Base-by-base conservation (phyloP, 2,797 vertebrate genomes). In the Pogoniulus pusillus region DNA sequence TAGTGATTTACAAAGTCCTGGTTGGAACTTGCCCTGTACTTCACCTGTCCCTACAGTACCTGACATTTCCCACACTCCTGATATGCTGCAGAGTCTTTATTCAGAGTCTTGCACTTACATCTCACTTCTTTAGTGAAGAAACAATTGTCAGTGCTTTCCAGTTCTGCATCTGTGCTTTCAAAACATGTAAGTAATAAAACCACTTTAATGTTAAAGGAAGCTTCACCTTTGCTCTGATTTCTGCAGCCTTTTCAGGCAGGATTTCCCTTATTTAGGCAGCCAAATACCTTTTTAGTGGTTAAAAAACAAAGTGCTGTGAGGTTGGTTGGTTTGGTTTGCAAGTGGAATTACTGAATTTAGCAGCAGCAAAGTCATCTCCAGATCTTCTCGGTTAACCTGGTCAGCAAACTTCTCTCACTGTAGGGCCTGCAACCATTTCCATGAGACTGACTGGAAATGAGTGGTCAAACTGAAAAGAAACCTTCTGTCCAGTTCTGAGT, bases 171-270 rank as follows among this genome's bases (percentile, higher is more conserved):
- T 64, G 4, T n/a, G 71, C 55, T 91, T 87, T 86, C 89, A 86
- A 84, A 95, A 91, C 3, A 88, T 0, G 1, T 37, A 64, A 30
- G 65, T 1, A 8, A n/a, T 39, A 81, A 84, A 86, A 87, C 32
- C 45, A 79, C 18, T 78, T 66, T 1, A 5, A 47, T 49, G 37
- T 65, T 77, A 69, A 74, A 90, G 89, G 87, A 94, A 93, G 81
- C 75, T 86, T 80, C 75, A 85, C 55, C 72, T 91, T 82, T 89
- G 83, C 75, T 65, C 88, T 60, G 66, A 55, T 88, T 93, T 92
- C 83, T 91, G 81, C 78, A 82, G 90, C 55, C 72, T 90, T 80
- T 88, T 65, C 59, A 86, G 65, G 74, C 89, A 94, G 91, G 92
- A 95, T 91, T 91, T 96, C 91, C 89, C 68, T 68, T 82, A 82